These are phyloP conservation scores for Calcarius ornatus DNA, from an alignment of 2,113 vertebrate species.

Conservation along the genomic window DNA sequence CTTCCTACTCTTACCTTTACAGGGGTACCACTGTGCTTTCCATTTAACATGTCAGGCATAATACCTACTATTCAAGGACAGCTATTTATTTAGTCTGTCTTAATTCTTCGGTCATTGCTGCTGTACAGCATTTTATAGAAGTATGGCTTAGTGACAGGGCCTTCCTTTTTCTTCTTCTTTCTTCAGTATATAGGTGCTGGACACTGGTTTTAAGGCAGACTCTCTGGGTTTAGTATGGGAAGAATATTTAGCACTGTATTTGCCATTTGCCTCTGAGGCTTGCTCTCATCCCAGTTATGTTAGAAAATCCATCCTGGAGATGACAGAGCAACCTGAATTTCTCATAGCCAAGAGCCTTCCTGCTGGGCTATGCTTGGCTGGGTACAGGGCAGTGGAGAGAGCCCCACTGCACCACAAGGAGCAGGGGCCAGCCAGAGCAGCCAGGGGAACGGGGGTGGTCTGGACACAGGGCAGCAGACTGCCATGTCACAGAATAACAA, in stretches of 20 bases:
- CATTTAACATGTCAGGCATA: not conserved
- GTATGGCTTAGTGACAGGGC: not conserved
- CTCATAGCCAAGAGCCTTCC: not conserved
- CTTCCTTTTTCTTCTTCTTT: not conserved
- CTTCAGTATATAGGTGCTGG: not conserved
- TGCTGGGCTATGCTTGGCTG: not conserved
- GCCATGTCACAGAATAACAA: not conserved
- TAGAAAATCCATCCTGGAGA: not conserved
- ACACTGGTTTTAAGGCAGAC: not conserved
- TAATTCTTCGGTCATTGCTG: not conserved
- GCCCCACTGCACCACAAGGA: not conserved
- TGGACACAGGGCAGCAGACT: not conserved
- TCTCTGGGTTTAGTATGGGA: not conserved
- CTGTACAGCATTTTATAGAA: not conserved
- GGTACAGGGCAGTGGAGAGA: not conserved
- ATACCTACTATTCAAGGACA: not conserved
- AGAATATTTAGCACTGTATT: not conserved
- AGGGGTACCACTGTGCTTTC: not conserved
- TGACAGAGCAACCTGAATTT: not conserved
- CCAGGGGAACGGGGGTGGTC: rapidly evolving
- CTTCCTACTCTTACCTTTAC: not conserved
- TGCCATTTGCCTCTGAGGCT: not conserved
- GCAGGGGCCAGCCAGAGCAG: not conserved
- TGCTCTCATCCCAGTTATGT: not conserved
- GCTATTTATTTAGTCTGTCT: not conserved